Base-by-base conservation (phyloP, 1,140 invertebrate species). In the Atta colombica region DNA sequence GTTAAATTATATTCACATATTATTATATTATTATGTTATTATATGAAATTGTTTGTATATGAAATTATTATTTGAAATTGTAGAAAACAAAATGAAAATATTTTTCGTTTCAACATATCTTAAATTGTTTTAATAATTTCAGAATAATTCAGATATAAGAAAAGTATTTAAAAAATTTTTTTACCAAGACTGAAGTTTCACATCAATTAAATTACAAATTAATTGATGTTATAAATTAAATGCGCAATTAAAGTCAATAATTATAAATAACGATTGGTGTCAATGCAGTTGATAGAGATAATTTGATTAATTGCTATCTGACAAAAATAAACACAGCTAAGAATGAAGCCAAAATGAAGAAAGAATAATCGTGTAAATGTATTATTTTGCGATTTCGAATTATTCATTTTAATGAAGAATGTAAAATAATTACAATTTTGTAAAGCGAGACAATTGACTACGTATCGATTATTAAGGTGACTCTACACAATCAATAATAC, bases 131-230 rank as follows among this genome's bases (percentile, higher is more conserved):
- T 12, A 39, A 39, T 21, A 39, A 3, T 77, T 39, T 39, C 7
- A 39, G 35, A 7, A 7, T 1, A 39, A 39, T 60, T 60, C n/a
- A 14, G 35, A 0, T n/a, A 72, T 16, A 53, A 55, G 31, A 49
- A 49, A 49, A 6, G 5, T 58, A 58, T n/a, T 7, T 75, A 16
- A 5, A 39, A 31, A 35, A 35, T 60, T 5, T 35, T 45, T 3
- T 45, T 58, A 25, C 14, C 58, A 69, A 35, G 14, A 28, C 2
- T 2, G 3, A 16, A 31, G 14, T 4, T 31, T 45, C 1, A 28
- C 5, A 14, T 49, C n/a, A 25, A 71, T 71, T 69, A 71, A 69
- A 80, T 80, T 53, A 68, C 14, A 31, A n/a, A 25, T 58, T 81
- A 55, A 68, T 55, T 21, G 7, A 39, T 45, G 7, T 10, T 39